Evolutionary conservation across 2,113 vertebrate species (phyloP), one percentile per base, ranked within the genome.

Genomic region (Chaetops frenatus): DNA sequence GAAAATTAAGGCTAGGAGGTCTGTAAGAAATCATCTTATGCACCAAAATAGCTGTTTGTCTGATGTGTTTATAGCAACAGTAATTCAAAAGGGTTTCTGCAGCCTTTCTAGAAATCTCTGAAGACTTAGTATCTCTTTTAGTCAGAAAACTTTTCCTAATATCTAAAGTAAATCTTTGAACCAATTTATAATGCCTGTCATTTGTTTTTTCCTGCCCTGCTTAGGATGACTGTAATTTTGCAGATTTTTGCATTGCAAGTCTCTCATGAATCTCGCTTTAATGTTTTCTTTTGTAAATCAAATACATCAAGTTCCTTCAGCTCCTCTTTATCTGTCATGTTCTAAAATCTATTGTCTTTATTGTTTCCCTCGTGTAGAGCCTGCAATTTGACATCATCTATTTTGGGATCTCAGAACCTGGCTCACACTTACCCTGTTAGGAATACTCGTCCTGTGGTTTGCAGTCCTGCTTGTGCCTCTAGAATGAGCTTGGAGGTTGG

Each of bases 271-370:
- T 85, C 79, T 92, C 1, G 0, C 88, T 94, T 94, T 90, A 92
- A 92, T 95, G 58, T 93, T 97, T 95, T 51, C 47, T 82, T 91
- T 90, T 86, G 66, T 88, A 88, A 95, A 93, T 96, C 85, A 96
- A 88, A 90, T 44, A 22, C 40, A 54, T 92, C 82, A 77, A 31
- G 42, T 88, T 95, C 33, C 71, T 86, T 86, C 85, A 92, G 64
- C 56, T 87, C 21, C 74, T 86, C 61, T 82, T 95, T 81, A 67
- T 74, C 53, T 69, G 74, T 85, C 50, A 47, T 81, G 45, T 92
- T 93, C 71, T 81, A 77, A 96, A 94, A 92, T 56, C 87, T 76
- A 38, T 71, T 95, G 72, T 71, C 67, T 85, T 94, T 86, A 76
- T 88, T 95, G 53, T 80, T 94, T 91, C 40, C 45, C 31, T 81